phyloP scores from a whole-genome alignment of 2,113 vertebrate genomes.

The pig (Sus scrofa) region T2T-Sscrofa CM000830.6:7219001-7219500 shows the following conservation, averaged over 20 bases:
- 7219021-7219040: not conserved
- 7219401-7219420: not conserved
- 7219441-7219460: not conserved
- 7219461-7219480: rapidly evolving
- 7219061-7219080: not conserved
- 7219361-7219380: not conserved
- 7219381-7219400: not conserved
- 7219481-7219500: not conserved
- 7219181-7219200: not conserved
- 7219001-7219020: not conserved
- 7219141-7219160: rapidly evolving
- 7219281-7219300: not conserved
- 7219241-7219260: no score
- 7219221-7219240: not conserved
- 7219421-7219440: rapidly evolving
- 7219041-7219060: not conserved
- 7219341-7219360: no score
- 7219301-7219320: not conserved
- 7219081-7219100: not conserved
- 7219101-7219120: not conserved
- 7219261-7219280: not conserved
- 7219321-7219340: no score
- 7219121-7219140: no score
- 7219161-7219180: no score
- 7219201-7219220: no score